phyloP scores from a whole-genome alignment of 2,797 vertebrate species.

The Lophius americanus region DNA sequence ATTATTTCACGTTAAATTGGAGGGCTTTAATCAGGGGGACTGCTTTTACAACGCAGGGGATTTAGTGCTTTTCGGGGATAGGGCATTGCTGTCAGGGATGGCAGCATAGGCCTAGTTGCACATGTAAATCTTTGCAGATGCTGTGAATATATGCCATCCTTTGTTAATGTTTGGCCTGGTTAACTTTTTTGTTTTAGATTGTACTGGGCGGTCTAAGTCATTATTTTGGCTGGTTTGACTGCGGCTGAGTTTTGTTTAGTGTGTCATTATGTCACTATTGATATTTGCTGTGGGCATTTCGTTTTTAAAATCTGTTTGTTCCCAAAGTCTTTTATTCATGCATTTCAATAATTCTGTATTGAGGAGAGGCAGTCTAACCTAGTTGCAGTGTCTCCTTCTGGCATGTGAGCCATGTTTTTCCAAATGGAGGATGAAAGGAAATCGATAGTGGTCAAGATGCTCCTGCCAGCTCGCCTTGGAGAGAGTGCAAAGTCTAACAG shows the following conservation, averaged over 20 bases:
- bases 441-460: conserved; percentile 68
- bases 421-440: conserved; percentile 68
- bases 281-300: conserved; percentile 27
- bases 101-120: too few relatives aligned
- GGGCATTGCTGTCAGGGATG: too few relatives aligned
- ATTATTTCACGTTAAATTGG: too few relatives aligned
- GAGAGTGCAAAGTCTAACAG: conserved; percentile 30
- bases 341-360: conserved; percentile 47
- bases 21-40: too few relatives aligned
- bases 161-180: too few relatives aligned
- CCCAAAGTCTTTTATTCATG: conserved; percentile 14
- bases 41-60: too few relatives aligned
- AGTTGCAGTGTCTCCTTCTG: conserved; percentile 35
- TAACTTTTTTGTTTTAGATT: too few relatives aligned
- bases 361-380: conserved; percentile 39
- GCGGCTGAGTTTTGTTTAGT: background rate
- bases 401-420: conserved; percentile 56
- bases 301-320: conserved; percentile 32
- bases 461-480: conserved; percentile 58
- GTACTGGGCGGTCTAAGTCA: background rate
- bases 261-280: conserved; percentile 16
- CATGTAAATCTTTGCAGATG: too few relatives aligned
- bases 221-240: background rate
- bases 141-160: too few relatives aligned
- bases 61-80: too few relatives aligned